These are phyloP conservation scores for Proteles cristata DNA, from an alignment of 2,113 vertebrate species.

Conservation along the genomic window DNA sequence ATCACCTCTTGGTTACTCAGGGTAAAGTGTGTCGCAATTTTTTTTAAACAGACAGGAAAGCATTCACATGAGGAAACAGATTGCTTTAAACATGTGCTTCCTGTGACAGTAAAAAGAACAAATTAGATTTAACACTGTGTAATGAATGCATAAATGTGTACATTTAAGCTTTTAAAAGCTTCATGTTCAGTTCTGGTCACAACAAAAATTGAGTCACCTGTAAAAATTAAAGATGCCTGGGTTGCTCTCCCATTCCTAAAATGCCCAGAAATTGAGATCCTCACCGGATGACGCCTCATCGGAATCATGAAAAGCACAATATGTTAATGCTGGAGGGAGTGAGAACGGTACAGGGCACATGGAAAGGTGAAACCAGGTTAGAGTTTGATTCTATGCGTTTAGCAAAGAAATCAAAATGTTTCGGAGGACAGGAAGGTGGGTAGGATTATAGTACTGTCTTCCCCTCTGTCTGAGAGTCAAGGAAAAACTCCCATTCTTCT, in stretches of 20 bases:
- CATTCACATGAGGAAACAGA: conserved; percentile 88
- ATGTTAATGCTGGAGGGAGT: background rate
- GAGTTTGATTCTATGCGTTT: background rate
- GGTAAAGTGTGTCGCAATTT: conserved; percentile 88
- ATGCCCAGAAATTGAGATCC: background rate
- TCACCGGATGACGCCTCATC: background rate
- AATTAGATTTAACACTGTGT: conserved; percentile 86
- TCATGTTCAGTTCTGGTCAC: conserved; percentile 82
- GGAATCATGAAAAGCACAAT: background rate
- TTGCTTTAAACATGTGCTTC: conserved; percentile 90
- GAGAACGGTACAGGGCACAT: background rate
- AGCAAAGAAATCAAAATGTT: background rate
- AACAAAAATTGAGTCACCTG: conserved; percentile 77
- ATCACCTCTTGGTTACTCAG: conserved; percentile 88
- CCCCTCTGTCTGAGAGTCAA: background rate
- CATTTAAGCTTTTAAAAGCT: conserved; percentile 85
- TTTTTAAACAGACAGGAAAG: conserved; percentile 87
- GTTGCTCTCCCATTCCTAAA: background rate
- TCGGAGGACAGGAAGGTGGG: rapidly evolving
- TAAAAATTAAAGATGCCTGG: background rate
- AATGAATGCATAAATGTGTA: conserved; percentile 87
- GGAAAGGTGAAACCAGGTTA: background rate
- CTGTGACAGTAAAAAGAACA: conserved; percentile 89
- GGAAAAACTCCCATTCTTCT: background rate
- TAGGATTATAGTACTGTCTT: background rate